Evolutionary conservation across 2,888 invertebrate genomes (phyloP), one percentile per base, ranked within the genome.

Genomic region (Pedicia rivosa): DNA sequence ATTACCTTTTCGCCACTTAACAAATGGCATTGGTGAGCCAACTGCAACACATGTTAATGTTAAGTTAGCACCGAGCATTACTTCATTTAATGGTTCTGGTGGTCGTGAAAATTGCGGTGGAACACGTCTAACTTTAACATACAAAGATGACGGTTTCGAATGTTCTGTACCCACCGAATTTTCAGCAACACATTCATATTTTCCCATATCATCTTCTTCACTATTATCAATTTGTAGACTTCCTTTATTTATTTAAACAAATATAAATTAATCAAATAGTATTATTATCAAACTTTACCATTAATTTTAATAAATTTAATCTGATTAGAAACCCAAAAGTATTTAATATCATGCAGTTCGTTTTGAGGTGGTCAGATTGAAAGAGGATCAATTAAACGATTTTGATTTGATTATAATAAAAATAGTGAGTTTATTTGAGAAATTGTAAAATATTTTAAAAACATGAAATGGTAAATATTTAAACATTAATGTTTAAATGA

Each of bases 11-110:
- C 81, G 74, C 88, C 88, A 88, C 62, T 88, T 91, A 37, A 98
- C 94, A 49, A 77, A 80, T 2, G 97, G 98, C 94, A 97, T 94
- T 5, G 97, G 97, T 0, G 95, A 90, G 14, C 98, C 97, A 20
- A 90, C 86, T 8, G 97, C 97, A 38, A 94, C 91, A 60, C 98
- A 98, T 39, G 91, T 91, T 46, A 98, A 66, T 58, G 90, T 95
- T 47, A 95, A 67, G 54, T 81, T 80, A 1, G 83, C 81, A 10
- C 92, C 92, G 35, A 92, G 69, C 74, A 86, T 87, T 36, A 97
- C 92, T 56, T 92, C 90, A 46, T 78, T 82, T 35, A 78, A 63
- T 9, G 77, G 67, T 28, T 84, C 80, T 41, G 95, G 92, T 14
- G 84, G 86, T 44, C 87, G 84, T 10, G 94, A 88, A 64, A 98